Evolutionary conservation across 2,113 vertebrate species (phyloP).

Genomic region (Chaetodon auriga): DNA sequence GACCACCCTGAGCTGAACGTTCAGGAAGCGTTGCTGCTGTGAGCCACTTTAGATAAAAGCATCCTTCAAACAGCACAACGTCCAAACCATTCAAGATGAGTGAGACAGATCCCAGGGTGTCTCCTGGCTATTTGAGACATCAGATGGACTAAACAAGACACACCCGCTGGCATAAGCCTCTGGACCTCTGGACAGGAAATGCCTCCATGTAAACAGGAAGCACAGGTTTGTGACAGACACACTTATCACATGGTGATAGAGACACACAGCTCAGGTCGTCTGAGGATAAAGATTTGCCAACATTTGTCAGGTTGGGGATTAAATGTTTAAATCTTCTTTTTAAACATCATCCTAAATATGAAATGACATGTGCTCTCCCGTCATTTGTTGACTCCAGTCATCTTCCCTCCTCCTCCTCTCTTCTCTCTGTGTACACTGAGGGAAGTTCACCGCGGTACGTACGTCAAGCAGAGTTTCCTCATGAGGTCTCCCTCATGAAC

Average conservation of each 20-base stretch:
- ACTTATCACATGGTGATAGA: constrained; percentile 1
- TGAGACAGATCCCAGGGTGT: constrained; percentile 29
- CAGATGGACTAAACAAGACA: constrained; percentile 57
- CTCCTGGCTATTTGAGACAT: constrained; percentile 38
- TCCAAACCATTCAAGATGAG: constrained; percentile 25
- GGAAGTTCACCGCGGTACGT: constrained; percentile 43
- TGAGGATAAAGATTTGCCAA: not conserved
- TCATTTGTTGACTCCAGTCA: constrained; percentile 29
- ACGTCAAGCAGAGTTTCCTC: constrained; percentile 68
- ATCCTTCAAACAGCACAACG: not conserved
- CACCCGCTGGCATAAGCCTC: constrained; percentile 57
- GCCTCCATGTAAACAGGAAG: constrained; percentile 78
- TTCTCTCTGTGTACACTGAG: not conserved
- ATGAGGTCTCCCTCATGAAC: constrained; percentile 33
- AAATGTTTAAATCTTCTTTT: too few species aligned
- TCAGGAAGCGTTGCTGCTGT: not conserved
- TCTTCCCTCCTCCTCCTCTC: constrained; percentile 56
- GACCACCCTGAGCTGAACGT: not conserved
- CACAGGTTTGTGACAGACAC: constrained; percentile 52
- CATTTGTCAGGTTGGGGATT: not conserved
- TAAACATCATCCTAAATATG: not conserved
- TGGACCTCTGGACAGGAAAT: constrained; percentile 72
- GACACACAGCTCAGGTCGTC: not conserved
- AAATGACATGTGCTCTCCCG: not conserved
- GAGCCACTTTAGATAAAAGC: constrained; percentile 26